A percentile compares a stretch with the other conserved stretches of the same genome.
phyloP scores from a whole-genome alignment of 1,140 invertebrate species.

The Scaptodrosophila lebanonensis region DNA sequence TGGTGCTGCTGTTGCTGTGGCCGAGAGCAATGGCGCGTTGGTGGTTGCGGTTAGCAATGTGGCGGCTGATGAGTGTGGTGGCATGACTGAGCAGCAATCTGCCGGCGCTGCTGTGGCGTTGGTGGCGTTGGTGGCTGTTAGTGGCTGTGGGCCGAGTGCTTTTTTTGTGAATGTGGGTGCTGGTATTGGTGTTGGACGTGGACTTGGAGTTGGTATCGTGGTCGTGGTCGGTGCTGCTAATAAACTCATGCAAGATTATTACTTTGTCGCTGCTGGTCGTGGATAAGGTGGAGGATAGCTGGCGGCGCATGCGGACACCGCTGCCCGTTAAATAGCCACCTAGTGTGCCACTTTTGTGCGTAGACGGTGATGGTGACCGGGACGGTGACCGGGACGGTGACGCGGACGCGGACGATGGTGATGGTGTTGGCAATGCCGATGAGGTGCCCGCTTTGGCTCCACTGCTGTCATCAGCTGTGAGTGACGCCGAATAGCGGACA shows the following conservation, averaged over 20 bases:
- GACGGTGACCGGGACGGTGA: too few relatives aligned
- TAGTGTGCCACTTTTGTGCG: slow-evolving; percentile 3
- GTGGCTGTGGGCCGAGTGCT: slow-evolving; percentile 21
- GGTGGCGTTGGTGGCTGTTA: slow-evolving; percentile 28
- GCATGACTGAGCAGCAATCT: slow-evolving; percentile 26
- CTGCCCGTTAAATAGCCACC: slow-evolving; percentile 24
- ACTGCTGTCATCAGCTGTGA: slow-evolving; percentile 3
- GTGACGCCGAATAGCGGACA: slow-evolving; percentile 45
- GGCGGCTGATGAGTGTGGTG: slow-evolving; percentile 22
- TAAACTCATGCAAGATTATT: slow-evolving; percentile 62
- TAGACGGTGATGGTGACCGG: too few relatives aligned
- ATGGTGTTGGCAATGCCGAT: too few relatives aligned
- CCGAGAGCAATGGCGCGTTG: slow-evolving; percentile 22
- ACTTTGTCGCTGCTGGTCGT: slow-evolving; percentile 65
- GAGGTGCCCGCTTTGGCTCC: too few relatives aligned
- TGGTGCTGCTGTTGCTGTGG: slow-evolving; percentile 9
- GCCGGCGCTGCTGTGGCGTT: slow-evolving; percentile 16
- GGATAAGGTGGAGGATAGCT: slow-evolving; percentile 45
- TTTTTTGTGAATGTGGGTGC: slow-evolving; percentile 13
- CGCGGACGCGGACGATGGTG: too few relatives aligned
- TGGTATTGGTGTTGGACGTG: slow-evolving; percentile 30
- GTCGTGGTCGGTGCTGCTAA: slow-evolving; percentile 23
- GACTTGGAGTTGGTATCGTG: too few relatives aligned
- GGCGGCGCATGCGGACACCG: slow-evolving; percentile 43
- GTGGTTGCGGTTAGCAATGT: neutral